A percentile compares a stretch with the other conserved stretches of the same genome.
phyloP scores from a whole-genome alignment of 2,113 vertebrate genomes.

The Trogon surrucura region DNA sequence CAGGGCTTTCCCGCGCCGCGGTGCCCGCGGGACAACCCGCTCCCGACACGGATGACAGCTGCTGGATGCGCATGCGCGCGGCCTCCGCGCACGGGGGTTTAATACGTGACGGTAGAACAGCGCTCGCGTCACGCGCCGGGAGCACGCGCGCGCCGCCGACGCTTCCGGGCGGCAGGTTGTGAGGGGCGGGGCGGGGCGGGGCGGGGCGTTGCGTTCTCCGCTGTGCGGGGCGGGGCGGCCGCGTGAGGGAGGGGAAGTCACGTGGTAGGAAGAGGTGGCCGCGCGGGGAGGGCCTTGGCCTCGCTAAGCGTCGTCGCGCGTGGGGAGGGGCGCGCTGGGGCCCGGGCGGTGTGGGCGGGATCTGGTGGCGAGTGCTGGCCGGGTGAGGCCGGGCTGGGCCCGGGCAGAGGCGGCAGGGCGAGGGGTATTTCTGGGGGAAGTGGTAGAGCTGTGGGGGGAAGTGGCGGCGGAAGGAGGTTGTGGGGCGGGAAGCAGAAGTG shows the following conservation, averaged over 20 bases:
- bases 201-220: too few species aligned
- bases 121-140: neutral
- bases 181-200: neutral
- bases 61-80: constrained; percentile 45
- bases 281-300: too few species aligned
- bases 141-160: fast-evolving
- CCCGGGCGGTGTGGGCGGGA: too few species aligned
- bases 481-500: neutral
- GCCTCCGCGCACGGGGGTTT: neutral
- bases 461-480: too few species aligned
- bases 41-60: constrained; percentile 67
- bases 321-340: neutral
- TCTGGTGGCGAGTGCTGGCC: neutral
- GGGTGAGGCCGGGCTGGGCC: neutral
- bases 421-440: neutral
- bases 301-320: too few species aligned
- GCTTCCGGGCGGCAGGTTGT: neutral
- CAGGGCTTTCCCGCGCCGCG: too few species aligned
- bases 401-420: neutral
- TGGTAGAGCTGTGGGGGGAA: neutral
- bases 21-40: neutral
- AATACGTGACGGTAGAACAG: neutral
- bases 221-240: neutral
- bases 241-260: too few species aligned
- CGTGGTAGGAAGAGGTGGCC: too few species aligned